Evolutionary conservation across 2,113 vertebrate species (phyloP).

Genomic region (Tapirus terrestris): DNA sequence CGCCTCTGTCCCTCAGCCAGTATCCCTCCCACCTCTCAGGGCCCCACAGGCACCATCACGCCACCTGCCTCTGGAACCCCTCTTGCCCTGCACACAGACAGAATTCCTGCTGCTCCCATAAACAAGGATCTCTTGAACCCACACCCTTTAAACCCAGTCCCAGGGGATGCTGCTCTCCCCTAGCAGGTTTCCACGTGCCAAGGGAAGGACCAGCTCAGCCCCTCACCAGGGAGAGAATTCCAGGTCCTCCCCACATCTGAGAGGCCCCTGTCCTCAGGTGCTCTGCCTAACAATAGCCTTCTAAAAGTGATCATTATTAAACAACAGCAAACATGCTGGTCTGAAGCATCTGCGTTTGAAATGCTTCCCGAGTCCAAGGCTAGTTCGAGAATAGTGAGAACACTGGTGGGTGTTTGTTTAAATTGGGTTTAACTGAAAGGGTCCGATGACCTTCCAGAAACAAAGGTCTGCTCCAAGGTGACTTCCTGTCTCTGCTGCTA

Average conservation of each 20-base stretch:
- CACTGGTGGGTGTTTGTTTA: neutral
- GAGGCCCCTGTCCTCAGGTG: too few relatives aligned
- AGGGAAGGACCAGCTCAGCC: neutral
- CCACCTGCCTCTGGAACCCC: neutral
- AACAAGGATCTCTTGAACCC: neutral
- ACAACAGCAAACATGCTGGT: too few relatives aligned
- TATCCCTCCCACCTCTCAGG: neutral
- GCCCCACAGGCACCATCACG: accelerated
- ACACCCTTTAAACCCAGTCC: accelerated
- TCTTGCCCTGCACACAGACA: neutral
- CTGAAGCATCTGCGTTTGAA: neutral
- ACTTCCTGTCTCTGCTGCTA: neutral
- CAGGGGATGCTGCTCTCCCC: neutral
- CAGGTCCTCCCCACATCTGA: too few relatives aligned
- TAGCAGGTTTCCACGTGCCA: neutral
- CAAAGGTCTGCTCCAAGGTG: neutral
- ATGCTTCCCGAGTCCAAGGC: neutral
- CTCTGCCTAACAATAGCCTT: neutral
- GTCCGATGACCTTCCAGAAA: neutral
- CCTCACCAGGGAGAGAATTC: neutral
- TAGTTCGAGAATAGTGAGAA: neutral
- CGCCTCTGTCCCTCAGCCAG: neutral
- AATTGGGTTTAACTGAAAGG: neutral
- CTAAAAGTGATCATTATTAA: neutral
- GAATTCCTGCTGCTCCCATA: neutral